Conservation (phyloP, 92 coral and sea anemone genomes). For the Plumapathes pennacea region DNA sequence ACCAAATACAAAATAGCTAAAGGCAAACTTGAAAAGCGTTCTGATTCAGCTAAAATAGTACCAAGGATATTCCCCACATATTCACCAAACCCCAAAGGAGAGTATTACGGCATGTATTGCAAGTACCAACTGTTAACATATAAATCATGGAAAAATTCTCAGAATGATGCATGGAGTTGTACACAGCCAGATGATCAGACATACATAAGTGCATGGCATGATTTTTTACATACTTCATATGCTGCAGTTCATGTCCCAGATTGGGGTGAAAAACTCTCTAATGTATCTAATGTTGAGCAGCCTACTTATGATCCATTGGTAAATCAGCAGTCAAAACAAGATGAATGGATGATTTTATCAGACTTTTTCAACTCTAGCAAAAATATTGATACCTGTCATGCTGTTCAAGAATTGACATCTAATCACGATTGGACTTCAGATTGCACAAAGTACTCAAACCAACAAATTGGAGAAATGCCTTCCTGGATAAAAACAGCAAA, state of each 20-base stretch:
- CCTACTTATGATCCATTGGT: conserved; percentile 14
- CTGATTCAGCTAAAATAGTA: too few species aligned
- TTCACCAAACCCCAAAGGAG: conserved; percentile 34
- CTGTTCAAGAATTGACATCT: not conserved
- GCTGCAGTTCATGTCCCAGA: conserved; percentile 35
- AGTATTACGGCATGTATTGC: conserved; percentile 41
- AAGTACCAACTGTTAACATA: conserved; percentile 52
- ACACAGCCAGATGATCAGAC: conserved; percentile 29
- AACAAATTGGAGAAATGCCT: conserved; percentile 61
- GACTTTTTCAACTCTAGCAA: conserved; percentile 37
- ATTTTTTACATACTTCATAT: conserved; percentile 34
- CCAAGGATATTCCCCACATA: conserved; percentile 37
- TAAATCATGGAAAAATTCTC: conserved; percentile 44
- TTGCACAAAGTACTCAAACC: conserved; percentile 23
- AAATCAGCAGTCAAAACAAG: not conserved
- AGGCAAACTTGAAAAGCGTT: conserved; percentile 20
- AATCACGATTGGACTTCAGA: conserved; percentile 27
- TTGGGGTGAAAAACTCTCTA: conserved; percentile 37
- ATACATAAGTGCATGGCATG: conserved; percentile 36
- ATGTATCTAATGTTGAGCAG: conserved; percentile 23
- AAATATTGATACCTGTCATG: too few species aligned
- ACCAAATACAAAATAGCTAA: conserved; percentile 22
- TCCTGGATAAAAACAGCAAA: conserved; percentile 25
- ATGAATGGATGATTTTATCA: conserved; percentile 56
- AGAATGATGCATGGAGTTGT: conserved; percentile 40